Percentiles rank a stretch among this genome's conserved stretches.
phyloP scores from a whole-genome alignment of 2,888 invertebrate species.

The Drosophila neutralis region DNA sequence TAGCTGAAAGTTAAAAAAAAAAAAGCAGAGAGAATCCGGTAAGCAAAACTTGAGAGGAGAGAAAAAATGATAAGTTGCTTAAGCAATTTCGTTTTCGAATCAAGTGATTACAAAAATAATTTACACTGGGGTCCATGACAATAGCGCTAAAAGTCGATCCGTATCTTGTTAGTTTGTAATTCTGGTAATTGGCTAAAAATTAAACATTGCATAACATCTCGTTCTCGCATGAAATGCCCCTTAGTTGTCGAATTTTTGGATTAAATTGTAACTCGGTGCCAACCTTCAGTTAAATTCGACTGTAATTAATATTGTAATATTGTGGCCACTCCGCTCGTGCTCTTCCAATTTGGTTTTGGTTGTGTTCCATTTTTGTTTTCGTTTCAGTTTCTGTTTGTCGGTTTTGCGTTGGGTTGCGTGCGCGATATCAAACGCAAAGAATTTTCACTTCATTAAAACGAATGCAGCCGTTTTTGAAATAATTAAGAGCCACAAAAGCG shows the following conservation, averaged over 20 bases:
- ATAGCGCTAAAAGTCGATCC: neutral
- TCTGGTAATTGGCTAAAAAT: neutral
- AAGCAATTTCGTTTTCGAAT: neutral
- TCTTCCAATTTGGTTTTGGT: conserved; percentile 35
- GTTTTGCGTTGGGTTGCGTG: conserved; percentile 72
- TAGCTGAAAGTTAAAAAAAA: neutral
- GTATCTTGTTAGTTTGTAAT: neutral
- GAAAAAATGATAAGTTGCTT: neutral
- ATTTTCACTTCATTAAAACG: conserved; percentile 84
- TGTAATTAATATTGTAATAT: conserved; percentile 3
- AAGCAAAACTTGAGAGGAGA: neutral
- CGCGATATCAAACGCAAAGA: conserved; percentile 79
- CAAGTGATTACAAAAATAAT: neutral
- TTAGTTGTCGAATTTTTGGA: conserved; percentile 10
- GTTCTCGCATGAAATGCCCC: neutral
- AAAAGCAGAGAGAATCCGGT: neutral
- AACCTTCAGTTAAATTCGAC: conserved; percentile 45
- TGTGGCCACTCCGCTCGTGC: conserved; percentile 6
- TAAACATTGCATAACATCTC: neutral
- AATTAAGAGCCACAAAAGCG: conserved; percentile 80
- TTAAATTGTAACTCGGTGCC: conserved; percentile 27
- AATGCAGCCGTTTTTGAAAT: conserved; percentile 81
- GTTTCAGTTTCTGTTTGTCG: conserved; percentile 18
- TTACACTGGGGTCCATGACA: neutral
- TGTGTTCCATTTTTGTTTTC: conserved; percentile 33